phyloP scores from a whole-genome alignment of 2,113 vertebrate genomes.

The Heterocephalus glaber region DNA sequence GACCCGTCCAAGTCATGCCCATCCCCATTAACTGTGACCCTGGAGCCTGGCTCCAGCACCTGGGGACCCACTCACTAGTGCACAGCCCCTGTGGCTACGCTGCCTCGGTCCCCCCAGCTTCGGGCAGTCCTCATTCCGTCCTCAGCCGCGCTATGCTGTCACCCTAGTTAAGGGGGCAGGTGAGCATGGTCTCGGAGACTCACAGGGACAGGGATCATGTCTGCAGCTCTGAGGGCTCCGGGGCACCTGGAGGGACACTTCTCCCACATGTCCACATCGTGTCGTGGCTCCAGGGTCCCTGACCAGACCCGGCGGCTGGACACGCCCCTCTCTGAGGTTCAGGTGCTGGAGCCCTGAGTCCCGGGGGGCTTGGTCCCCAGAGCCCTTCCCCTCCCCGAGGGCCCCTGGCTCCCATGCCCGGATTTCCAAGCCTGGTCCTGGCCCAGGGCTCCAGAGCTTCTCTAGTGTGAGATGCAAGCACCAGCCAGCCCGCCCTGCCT shows the following conservation, averaged over 20 bases:
- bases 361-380: neutral
- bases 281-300: neutral
- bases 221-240: rapidly evolving
- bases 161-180: no score
- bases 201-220: rapidly evolving
- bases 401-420: neutral
- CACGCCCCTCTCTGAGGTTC: rapidly evolving
- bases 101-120: neutral
- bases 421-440: rapidly evolving
- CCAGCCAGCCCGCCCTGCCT: rapidly evolving
- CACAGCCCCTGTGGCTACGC: neutral
- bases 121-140: neutral
- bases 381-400: rapidly evolving
- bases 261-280: rapidly evolving
- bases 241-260: rapidly evolving
- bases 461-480: rapidly evolving
- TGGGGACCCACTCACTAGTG: rapidly evolving
- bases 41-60: rapidly evolving
- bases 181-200: no score
- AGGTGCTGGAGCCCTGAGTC: rapidly evolving
- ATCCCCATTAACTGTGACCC: neutral
- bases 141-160: neutral
- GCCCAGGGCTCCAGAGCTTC: rapidly evolving
- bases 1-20: rapidly evolving
- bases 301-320: neutral